phyloP scores from a whole-genome alignment of 2,888 invertebrate genomes.

The Anoplius nigerrimus region DNA sequence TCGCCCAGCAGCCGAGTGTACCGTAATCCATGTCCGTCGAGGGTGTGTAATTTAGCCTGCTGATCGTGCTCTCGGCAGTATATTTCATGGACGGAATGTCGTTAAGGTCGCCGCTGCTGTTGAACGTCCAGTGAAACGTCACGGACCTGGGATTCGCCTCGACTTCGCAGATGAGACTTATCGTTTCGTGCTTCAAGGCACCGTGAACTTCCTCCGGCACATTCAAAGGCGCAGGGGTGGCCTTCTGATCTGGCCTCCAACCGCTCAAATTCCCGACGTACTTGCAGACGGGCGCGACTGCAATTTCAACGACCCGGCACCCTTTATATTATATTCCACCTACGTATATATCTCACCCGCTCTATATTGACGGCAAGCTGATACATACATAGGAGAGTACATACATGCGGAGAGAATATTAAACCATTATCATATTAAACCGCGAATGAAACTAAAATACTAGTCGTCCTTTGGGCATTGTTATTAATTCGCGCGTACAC shows the following conservation, averaged over 20 bases:
- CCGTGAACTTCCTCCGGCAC: conserved; percentile 88
- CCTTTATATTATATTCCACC: too few species aligned
- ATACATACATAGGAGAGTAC: too few species aligned
- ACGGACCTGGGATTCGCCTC: conserved; percentile 90
- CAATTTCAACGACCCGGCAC: conserved; percentile 13
- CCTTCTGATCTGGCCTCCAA: conserved; percentile 52
- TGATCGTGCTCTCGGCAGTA: conserved; percentile 80
- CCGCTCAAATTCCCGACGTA: conserved; percentile 58
- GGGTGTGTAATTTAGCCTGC: conserved; percentile 89
- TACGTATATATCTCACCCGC: too few species aligned
- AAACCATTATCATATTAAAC: too few species aligned
- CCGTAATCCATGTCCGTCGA: conserved; percentile 92
- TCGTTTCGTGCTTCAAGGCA: conserved; percentile 90
- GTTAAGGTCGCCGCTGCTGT: conserved; percentile 88
- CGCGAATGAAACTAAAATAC: too few species aligned
- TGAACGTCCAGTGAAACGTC: conserved; percentile 94
- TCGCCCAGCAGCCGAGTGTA: conserved; percentile 90
- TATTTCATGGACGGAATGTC: conserved; percentile 83
- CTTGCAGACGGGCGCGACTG: conserved; percentile 71
- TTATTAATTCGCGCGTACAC: too few species aligned
- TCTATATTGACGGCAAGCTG: too few species aligned
- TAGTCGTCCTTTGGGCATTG: too few species aligned
- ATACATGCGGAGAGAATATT: too few species aligned
- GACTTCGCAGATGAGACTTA: conserved; percentile 89
- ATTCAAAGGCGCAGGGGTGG: conserved; percentile 69